phyloP scores from a whole-genome alignment of 2,888 invertebrate genomes.

The Lucinisca nassula region DNA sequence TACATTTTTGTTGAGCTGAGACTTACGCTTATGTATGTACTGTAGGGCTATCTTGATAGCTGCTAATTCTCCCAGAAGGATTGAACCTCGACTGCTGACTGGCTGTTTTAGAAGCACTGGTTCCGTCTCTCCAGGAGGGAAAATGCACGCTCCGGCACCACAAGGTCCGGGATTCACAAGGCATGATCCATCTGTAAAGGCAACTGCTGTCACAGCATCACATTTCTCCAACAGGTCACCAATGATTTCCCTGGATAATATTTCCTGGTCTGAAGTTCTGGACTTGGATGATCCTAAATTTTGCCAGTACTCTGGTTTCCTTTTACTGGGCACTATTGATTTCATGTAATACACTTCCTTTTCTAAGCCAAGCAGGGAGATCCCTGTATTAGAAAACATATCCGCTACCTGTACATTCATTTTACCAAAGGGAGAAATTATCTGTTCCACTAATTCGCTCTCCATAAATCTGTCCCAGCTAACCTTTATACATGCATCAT shows the following conservation, averaged over 20 bases:
- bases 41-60: conserved; percentile 22
- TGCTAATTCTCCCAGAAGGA: conserved; percentile 29
- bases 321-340: not conserved
- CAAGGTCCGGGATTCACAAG: conserved; percentile 29
- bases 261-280: not conserved
- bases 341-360: not conserved
- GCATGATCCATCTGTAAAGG: conserved; percentile 33
- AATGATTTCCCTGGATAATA: not conserved
- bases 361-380: not conserved
- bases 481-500: not conserved
- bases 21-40: too few relatives aligned
- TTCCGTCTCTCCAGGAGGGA: not conserved
- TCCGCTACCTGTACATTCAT: not conserved
- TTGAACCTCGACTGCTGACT: conserved; percentile 9
- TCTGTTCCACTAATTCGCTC: not conserved
- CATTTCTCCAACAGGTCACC: not conserved
- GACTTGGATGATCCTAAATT: too few relatives aligned
- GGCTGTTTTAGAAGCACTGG: conserved; percentile 18
- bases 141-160: conserved; percentile 25
- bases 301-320: conserved; percentile 27
- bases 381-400: not conserved
- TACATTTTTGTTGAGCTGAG: too few relatives aligned
- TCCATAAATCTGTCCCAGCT: not conserved
- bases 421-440: not conserved
- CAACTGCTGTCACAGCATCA: not conserved